Evolutionary conservation across 2,113 vertebrate genomes (phyloP).

Genomic region (Dolichotis patagonum): DNA sequence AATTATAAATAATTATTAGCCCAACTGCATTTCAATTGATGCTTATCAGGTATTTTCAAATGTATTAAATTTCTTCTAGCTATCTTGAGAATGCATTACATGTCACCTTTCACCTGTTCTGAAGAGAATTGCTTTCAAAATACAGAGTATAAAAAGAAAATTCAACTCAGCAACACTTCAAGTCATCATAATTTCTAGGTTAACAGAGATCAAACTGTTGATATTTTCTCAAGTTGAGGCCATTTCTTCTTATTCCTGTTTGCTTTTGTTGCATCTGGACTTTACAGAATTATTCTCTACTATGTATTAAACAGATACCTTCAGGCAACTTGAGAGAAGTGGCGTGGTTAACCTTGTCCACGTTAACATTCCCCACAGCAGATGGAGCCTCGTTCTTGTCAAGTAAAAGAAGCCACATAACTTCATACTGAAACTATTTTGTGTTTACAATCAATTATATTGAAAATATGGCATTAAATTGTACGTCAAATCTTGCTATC

Average conservation of each 20-base stretch:
- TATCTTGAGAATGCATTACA: not conserved
- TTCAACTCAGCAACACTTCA: not conserved
- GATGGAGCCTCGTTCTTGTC: not conserved
- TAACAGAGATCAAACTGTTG: not conserved
- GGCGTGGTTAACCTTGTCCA: not conserved
- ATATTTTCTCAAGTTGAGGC: not conserved
- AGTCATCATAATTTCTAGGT: not conserved
- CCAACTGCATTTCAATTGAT: not conserved
- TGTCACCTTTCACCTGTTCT: not conserved
- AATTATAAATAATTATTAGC: conserved; percentile 19
- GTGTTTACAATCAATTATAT: not conserved
- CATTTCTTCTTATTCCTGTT: not conserved
- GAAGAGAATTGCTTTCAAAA: conserved; percentile 27
- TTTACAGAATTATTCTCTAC: not conserved
- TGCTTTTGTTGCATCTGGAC: not conserved
- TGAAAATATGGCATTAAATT: conserved; percentile 10
- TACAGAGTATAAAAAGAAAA: not conserved
- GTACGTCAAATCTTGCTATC: not conserved
- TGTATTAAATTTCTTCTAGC: not conserved
- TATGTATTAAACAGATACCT: not conserved
- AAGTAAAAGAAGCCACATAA: not conserved
- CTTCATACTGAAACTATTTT: not conserved
- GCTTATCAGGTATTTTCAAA: not conserved
- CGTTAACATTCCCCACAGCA: not conserved
- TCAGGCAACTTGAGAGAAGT: not conserved